Percentiles rank a stretch among this genome's conserved stretches.
Conservation (phyloP, 2,888 invertebrate genomes). For the Thymelicus acteon region DNA sequence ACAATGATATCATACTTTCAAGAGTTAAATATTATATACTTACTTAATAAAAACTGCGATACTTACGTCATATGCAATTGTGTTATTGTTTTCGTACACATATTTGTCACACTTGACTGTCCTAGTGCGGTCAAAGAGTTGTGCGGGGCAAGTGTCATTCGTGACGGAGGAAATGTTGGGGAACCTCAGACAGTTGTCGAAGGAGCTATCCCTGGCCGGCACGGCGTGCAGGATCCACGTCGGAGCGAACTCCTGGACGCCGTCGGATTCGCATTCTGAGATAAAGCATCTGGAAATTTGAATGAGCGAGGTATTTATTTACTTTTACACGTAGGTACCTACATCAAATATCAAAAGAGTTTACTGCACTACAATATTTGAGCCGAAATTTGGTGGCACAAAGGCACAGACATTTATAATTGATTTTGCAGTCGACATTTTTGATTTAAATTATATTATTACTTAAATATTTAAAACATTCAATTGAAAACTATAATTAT, state of each 20-base stretch:
- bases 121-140: conserved; percentile 45
- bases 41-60: neutral
- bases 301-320: neutral
- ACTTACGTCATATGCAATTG: conserved; percentile 56
- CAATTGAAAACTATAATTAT: neutral
- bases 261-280: conserved; percentile 49
- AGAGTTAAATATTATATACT: no score
- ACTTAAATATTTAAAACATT: no score
- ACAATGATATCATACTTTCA: neutral
- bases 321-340: no score
- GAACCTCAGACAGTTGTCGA: conserved; percentile 68
- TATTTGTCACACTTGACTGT: conserved; percentile 47
- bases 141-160: conserved; percentile 45
- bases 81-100: conserved; percentile 52
- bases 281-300: conserved; percentile 48
- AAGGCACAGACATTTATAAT: no score
- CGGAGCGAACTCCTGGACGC: conserved; percentile 53
- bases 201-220: conserved; percentile 52
- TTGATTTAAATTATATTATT: no score
- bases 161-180: conserved; percentile 36
- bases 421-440: no score
- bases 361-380: neutral
- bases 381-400: no score
- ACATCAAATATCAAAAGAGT: neutral
- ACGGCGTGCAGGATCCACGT: conserved; percentile 67